A percentile compares a stretch with the other conserved stretches of the same genome.
phyloP scores from a whole-genome alignment of 2,113 vertebrate species.

The Seriola quinqueradiata region DNA sequence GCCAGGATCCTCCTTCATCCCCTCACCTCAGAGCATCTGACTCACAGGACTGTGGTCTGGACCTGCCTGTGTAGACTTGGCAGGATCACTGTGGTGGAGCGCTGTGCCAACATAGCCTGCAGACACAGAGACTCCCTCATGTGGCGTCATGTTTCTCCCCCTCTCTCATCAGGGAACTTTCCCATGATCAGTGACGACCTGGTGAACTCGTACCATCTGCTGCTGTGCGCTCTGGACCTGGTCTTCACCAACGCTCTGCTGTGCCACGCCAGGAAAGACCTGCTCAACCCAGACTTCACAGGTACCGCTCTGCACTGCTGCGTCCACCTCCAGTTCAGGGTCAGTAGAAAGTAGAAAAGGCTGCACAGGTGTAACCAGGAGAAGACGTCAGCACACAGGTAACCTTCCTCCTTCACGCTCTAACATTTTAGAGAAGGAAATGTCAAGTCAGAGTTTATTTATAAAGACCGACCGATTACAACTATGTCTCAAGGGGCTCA shows the following conservation, averaged over 20 bases:
- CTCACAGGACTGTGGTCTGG: constrained; percentile 40
- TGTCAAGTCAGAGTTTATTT: too few species aligned
- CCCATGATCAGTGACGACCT: constrained; percentile 98
- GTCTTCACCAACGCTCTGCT: constrained; percentile 93
- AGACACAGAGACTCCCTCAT: background rate
- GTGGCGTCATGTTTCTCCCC: background rate
- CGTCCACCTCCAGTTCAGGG: background rate
- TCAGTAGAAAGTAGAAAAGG: background rate
- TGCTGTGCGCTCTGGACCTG: constrained; percentile 93
- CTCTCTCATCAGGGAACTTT: constrained; percentile 89
- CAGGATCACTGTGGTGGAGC: constrained; percentile 1
- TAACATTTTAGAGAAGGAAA: too few species aligned
- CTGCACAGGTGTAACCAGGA: too few species aligned
- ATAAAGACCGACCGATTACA: too few species aligned
- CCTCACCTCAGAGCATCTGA: background rate
- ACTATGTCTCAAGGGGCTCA: too few species aligned
- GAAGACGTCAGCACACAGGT: too few species aligned
- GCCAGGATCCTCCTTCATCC: too few species aligned
- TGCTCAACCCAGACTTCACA: constrained; percentile 92
- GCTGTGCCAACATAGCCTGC: background rate
- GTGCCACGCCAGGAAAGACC: constrained; percentile 91
- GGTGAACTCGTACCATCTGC: constrained; percentile 96
- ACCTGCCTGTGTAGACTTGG: constrained; percentile 63
- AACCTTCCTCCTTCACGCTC: too few species aligned
- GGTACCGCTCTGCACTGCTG: constrained; percentile 78